Evolutionary conservation across 1,140 invertebrate species (phyloP), one percentile per base, ranked within the genome.

Genomic region (Solenopsis fugax): DNA sequence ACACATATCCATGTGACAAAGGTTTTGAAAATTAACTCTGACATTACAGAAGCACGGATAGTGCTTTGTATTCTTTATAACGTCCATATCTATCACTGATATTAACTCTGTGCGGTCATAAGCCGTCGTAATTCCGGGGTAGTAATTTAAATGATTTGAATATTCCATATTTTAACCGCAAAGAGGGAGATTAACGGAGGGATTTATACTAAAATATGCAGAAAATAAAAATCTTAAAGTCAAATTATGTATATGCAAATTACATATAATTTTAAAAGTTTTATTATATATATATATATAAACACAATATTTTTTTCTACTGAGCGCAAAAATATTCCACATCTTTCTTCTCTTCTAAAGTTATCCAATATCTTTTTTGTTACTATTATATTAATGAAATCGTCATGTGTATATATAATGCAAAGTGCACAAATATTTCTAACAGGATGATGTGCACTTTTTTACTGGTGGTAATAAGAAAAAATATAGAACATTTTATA

Each of bases 21-120:
- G 41, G 29, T 75, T 84, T 75, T 62, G 56, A 41, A 29, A 73
- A 48, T 75, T 84, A 50, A 60, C 18, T 21, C 37, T 24, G 24
- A 6, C 29, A 48, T 29, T 29, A 58, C 41, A 21, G 56, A 72
- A 24, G 50, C 18, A 21, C 16, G 48, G 45, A 41, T 37, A 18
- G 34, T 45, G 21, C 21, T 24, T 58, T 48, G 45, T 37, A 16
- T 41, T 6, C 41, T 54, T 45, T 52, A 41, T 48, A 13, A 45
- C 41, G 37, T 45, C 37, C 12, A 41, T 34, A 45, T 1, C 37
- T 73, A 60, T 69, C n/a, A 13, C 9, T 37, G 50, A 73, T 73
- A 84, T 62, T 16, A 73, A 75, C 2, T 48, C 13, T 50, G 34
- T 18, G 24, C n/a, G 18, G 80, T 58, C 7, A 13, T 21, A 21